These are phyloP conservation scores for Lagopus leucura DNA, from an alignment of 2,113 vertebrate genomes.

Conservation along the genomic window DNA sequence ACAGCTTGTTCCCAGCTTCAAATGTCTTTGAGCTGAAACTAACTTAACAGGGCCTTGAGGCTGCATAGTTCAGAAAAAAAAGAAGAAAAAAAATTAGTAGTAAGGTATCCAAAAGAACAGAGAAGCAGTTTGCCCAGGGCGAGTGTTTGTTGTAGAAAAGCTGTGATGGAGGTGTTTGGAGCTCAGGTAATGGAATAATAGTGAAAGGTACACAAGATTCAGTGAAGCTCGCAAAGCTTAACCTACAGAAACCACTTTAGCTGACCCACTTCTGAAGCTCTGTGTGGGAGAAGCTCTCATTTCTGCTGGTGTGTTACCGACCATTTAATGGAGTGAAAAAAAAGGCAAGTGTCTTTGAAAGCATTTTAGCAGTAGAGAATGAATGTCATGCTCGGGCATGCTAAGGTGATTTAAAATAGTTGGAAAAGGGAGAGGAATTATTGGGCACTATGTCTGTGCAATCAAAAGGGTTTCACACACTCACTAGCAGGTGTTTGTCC, in stretches of 20 bases:
- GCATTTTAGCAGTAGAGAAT: neutral
- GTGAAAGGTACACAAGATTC: neutral
- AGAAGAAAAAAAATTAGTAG: too few relatives aligned
- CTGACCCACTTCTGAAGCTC: neutral
- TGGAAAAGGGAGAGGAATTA: neutral
- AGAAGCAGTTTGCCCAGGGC: neutral
- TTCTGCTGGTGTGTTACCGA: neutral
- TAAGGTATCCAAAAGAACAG: neutral
- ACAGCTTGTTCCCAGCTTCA: neutral
- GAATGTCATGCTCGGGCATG: neutral
- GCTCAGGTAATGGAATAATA: neutral
- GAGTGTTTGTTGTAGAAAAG: neutral
- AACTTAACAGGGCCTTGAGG: neutral
- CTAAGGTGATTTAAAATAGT: neutral
- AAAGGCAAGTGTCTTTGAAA: neutral
- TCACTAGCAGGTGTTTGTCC: neutral
- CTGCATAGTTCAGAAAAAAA: neutral
- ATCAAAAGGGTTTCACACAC: neutral
- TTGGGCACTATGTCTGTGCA: neutral
- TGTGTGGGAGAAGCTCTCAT: neutral
- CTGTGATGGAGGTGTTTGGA: neutral
- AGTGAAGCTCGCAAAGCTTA: neutral
- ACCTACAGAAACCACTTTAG: neutral
- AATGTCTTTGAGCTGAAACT: neutral
- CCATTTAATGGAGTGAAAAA: neutral